phyloP scores from a whole-genome alignment of 2,797 vertebrate genomes.

The Xenops minutus region DNA sequence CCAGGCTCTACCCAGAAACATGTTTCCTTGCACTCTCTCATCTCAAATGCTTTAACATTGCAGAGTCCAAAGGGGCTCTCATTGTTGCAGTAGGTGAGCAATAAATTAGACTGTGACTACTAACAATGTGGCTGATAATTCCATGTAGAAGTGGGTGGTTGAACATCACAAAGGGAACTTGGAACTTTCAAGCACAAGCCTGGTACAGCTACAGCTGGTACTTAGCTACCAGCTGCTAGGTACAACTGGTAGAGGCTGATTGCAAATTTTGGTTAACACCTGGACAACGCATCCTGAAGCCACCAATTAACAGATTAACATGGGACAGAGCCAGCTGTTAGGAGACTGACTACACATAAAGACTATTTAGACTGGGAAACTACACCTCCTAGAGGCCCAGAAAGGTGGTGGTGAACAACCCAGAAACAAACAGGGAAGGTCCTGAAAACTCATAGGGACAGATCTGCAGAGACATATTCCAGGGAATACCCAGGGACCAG shows the following conservation, averaged over 20 bases:
- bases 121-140: background rate
- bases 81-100: background rate
- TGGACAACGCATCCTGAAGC: background rate
- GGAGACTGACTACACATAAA: background rate
- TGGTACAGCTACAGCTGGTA: background rate
- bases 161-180: background rate
- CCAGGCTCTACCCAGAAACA: background rate
- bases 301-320: background rate
- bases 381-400: background rate
- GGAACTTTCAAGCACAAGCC: background rate
- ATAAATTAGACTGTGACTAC: background rate
- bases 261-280: background rate
- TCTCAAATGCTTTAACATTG: background rate
- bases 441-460: no score
- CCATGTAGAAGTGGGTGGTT: background rate
- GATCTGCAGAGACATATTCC: no score
- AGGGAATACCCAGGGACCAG: no score
- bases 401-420: no score
- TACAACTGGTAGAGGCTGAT: background rate
- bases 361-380: background rate
- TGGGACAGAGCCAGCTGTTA: background rate
- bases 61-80: background rate
- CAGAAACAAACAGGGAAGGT: no score
- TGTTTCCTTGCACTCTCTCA: background rate
- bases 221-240: background rate